A percentile compares a stretch with the other conserved stretches of the same genome.
Evolutionary conservation across 2,888 invertebrate species (phyloP).

Genomic region (Emmelina monodactyla): DNA sequence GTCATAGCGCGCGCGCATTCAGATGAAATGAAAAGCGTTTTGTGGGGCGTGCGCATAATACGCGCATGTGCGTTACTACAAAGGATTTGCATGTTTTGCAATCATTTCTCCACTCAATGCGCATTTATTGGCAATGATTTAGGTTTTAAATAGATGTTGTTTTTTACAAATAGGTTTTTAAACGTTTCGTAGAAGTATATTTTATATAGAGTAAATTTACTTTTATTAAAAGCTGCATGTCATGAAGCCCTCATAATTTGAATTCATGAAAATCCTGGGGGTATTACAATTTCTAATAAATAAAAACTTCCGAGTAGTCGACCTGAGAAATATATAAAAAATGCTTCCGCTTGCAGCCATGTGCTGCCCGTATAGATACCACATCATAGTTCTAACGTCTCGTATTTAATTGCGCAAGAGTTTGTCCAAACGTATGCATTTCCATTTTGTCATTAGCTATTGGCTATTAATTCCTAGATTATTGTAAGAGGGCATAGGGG

Average conservation of each 20-base stretch:
- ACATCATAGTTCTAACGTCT: conserved; percentile 34
- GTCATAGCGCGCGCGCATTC: too few relatives aligned
- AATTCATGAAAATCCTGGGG: not conserved
- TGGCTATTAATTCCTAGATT: conserved; percentile 60
- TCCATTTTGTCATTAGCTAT: conserved; percentile 61
- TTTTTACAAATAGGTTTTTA: too few relatives aligned
- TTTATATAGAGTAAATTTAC: too few relatives aligned
- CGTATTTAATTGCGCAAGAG: conserved; percentile 33
- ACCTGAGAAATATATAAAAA: conserved; percentile 3
- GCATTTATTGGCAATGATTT: too few relatives aligned
- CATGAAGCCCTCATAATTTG: conserved; percentile 17
- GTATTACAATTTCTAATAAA: not conserved
- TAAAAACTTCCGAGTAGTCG: not conserved
- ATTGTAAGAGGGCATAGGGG: conserved; percentile 53
- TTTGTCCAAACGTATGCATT: conserved; percentile 52
- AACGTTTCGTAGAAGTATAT: too few relatives aligned
- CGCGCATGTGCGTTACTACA: conserved; percentile 46
- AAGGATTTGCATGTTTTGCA: conserved; percentile 45
- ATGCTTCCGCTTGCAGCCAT: conserved; percentile 20
- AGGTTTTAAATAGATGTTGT: too few relatives aligned
- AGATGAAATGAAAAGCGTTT: conserved; percentile 62
- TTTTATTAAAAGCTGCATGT: conserved; percentile 42
- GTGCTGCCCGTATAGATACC: conserved; percentile 50
- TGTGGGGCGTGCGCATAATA: conserved; percentile 42
- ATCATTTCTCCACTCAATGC: conserved; percentile 21